A percentile compares a stretch with the other conserved stretches of the same genome.
These are phyloP conservation scores for Cynaeus angustus DNA, from an alignment of 2,888 invertebrate genomes.

Conservation along the genomic window DNA sequence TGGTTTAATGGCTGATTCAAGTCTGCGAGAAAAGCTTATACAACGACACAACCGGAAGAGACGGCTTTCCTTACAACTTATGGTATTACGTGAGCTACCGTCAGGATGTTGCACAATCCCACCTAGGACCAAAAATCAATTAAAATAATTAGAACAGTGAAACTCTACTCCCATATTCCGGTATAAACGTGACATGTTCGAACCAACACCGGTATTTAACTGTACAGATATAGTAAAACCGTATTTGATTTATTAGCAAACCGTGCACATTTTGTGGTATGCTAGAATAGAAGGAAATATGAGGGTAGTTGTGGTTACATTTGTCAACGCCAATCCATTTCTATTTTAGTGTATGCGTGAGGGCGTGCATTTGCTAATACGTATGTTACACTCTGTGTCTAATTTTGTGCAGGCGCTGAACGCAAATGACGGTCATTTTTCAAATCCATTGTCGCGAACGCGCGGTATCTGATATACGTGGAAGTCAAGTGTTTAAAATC, in stretches of 20 bases:
- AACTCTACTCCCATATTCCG: slow-evolving; percentile 22
- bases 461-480: background rate
- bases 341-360: slow-evolving; percentile 54
- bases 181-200: slow-evolving; percentile 24
- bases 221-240: slow-evolving; percentile 42
- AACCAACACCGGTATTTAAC: slow-evolving; percentile 10
- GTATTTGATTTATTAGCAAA: slow-evolving; percentile 57
- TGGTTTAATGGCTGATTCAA: slow-evolving; percentile 16
- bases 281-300: slow-evolving; percentile 58
- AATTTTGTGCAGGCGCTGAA: background rate
- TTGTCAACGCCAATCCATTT: slow-evolving; percentile 59
- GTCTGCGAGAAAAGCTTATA: slow-evolving; percentile 24
- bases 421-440: slow-evolving; percentile 1
- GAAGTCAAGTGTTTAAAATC: slow-evolving; percentile 1
- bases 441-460: background rate
- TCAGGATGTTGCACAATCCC: slow-evolving; percentile 12
- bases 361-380: slow-evolving; percentile 37
- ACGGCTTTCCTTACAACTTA: background rate
- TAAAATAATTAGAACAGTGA: slow-evolving; percentile 32
- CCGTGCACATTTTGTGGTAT: slow-evolving; percentile 55
- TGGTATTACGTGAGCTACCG: slow-evolving; percentile 19
- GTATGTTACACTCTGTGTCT: slow-evolving; percentile 7
- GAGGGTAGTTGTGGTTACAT: slow-evolving; percentile 57
- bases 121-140: slow-evolving; percentile 28
- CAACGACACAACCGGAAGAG: slow-evolving; percentile 13